phyloP scores from a whole-genome alignment of 2,113 vertebrate genomes.

The Corapipo altera region DNA sequence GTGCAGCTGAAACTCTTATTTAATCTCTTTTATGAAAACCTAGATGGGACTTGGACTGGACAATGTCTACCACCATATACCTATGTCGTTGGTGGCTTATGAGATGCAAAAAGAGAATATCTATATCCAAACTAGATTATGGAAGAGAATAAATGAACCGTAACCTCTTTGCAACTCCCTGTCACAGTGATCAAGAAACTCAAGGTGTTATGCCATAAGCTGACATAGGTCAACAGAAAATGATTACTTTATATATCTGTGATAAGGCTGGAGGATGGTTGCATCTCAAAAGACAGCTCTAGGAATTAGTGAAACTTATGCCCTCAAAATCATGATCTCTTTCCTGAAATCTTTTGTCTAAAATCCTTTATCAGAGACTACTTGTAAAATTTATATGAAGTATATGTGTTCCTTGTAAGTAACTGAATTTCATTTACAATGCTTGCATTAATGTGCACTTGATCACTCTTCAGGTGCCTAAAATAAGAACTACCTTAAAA shows the following conservation, averaged over 20 bases:
- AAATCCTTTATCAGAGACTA: not conserved
- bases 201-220: rapidly evolving
- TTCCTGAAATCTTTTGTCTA: not conserved
- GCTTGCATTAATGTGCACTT: not conserved
- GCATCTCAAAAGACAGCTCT: not conserved
- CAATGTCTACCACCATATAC: not conserved
- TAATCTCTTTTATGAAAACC: not conserved
- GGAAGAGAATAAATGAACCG: not conserved
- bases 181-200: not conserved
- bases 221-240: not conserved
- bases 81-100: rapidly evolving
- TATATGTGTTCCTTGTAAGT: not conserved
- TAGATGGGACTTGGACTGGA: not conserved
- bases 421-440: not conserved
- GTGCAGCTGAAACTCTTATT: not conserved
- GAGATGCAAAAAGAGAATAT: not conserved
- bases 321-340: not conserved
- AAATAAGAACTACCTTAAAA: not conserved
- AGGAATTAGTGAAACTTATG: not conserved
- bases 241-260: not conserved
- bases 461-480: not conserved
- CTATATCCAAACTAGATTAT: not conserved
- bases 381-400: not conserved
- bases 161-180: not conserved
- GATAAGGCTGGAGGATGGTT: not conserved